Percentiles rank a stretch among this genome's conserved stretches.
These are phyloP conservation scores for Chauna torquata DNA, from an alignment of 2,113 vertebrate genomes.

Conservation along the genomic window DNA sequence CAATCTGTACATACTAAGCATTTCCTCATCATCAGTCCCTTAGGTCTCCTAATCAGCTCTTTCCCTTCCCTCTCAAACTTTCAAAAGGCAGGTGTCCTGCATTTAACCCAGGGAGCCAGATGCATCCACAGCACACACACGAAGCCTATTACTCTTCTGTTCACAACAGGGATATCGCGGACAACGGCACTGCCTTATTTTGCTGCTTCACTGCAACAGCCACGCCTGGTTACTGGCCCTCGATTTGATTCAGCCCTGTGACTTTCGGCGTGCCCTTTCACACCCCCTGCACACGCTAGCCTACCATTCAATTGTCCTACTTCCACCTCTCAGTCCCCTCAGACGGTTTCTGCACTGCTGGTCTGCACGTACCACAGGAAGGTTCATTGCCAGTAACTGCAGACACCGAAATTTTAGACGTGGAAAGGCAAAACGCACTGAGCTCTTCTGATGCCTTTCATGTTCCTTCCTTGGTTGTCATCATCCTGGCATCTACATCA, in stretches of 20 bases:
- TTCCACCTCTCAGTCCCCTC: neutral
- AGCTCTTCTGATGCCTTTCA: neutral
- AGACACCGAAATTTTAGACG: neutral
- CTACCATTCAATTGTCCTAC: neutral
- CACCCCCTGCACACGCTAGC: neutral
- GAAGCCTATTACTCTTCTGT: neutral
- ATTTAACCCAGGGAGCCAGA: neutral
- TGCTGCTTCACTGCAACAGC: neutral
- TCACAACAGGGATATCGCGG: accelerated
- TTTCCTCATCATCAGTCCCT: neutral
- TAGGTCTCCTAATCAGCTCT: neutral
- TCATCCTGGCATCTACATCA: neutral
- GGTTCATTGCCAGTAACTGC: neutral
- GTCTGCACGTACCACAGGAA: neutral
- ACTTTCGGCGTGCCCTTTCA: neutral
- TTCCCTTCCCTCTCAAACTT: neutral
- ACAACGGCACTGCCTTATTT: neutral
- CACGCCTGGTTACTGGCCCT: neutral
- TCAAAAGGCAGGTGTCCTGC: neutral
- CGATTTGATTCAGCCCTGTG: neutral
- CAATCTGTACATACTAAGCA: neutral
- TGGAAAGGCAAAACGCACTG: neutral
- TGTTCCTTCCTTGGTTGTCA: neutral
- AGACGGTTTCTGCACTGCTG: neutral
- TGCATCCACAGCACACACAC: accelerated